These are phyloP conservation scores for Irena cyanogastra DNA, from an alignment of 2,113 vertebrate species.

Conservation along the genomic window DNA sequence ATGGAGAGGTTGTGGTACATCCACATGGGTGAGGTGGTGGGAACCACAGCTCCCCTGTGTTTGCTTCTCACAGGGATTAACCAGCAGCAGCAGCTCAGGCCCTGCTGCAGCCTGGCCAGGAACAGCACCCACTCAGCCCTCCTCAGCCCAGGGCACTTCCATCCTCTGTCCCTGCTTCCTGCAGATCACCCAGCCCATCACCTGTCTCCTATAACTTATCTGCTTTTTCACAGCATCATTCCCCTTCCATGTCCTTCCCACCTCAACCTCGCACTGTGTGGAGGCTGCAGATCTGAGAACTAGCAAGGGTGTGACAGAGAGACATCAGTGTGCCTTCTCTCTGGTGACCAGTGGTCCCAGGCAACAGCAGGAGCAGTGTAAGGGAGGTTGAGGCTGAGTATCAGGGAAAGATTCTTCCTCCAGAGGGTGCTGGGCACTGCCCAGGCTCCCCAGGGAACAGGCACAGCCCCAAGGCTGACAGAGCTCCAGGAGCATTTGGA, in stretches of 20 bases:
- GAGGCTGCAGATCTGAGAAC: not conserved
- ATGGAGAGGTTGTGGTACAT: not conserved
- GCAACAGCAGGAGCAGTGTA: not conserved
- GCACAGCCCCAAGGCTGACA: rapidly evolving
- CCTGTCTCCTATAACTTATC: not conserved
- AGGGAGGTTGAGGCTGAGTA: rapidly evolving
- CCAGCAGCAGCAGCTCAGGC: not conserved
- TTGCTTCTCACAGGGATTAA: not conserved
- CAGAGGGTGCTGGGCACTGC: not conserved
- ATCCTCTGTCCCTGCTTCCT: not conserved
- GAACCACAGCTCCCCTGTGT: not conserved
- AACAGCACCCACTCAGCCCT: not conserved
- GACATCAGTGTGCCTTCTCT: not conserved
- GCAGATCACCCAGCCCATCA: not conserved
- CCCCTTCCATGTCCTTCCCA: not conserved
- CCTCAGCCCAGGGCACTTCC: not conserved
- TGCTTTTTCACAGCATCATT: not conserved
- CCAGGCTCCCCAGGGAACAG: not conserved
- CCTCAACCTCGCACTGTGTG: rapidly evolving
- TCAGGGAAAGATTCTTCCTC: not conserved
- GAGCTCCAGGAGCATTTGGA: not conserved
- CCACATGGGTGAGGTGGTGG: not conserved
- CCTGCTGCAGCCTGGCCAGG: not conserved
- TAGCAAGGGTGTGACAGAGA: rapidly evolving
- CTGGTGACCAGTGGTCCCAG: not conserved